phyloP scores from a whole-genome alignment of 2,113 vertebrate genomes.

The Passer montanus region DNA sequence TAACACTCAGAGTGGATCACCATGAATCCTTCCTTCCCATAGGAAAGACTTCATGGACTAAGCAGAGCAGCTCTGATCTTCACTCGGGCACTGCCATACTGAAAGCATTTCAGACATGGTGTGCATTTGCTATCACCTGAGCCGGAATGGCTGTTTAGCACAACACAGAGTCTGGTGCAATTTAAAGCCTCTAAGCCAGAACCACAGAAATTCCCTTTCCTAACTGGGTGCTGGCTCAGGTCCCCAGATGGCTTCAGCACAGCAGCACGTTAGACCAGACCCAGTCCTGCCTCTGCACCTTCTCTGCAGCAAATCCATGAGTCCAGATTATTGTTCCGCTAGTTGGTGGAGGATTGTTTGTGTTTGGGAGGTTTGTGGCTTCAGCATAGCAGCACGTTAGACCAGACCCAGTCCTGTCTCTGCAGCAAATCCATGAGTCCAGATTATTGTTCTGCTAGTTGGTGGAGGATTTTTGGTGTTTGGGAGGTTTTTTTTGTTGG shows the following conservation, averaged over 20 bases:
- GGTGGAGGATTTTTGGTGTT: rapidly evolving
- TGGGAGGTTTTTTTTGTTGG: not conserved
- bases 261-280: not conserved
- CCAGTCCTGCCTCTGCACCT: not conserved
- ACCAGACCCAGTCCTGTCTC: not conserved
- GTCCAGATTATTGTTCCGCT: not conserved
- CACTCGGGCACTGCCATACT: not conserved
- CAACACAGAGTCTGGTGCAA: not conserved
- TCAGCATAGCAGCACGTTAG: rapidly evolving
- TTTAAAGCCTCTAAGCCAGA: not conserved
- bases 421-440: not conserved
- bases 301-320: not conserved
- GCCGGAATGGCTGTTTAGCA: not conserved
- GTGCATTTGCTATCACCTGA: not conserved
- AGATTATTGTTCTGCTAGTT: not conserved
- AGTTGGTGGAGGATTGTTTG: not conserved
- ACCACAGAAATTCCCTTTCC: not conserved
- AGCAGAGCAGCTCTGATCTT: not conserved
- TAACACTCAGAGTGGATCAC: not conserved
- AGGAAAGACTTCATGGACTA: not conserved
- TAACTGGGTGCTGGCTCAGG: not conserved
- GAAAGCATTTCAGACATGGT: not conserved
- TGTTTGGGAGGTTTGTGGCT: not conserved
- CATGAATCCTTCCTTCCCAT: not conserved
- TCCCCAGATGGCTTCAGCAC: rapidly evolving